Conservation (phyloP, 2,797 vertebrate species). For the Myripristis murdjan region DNA sequence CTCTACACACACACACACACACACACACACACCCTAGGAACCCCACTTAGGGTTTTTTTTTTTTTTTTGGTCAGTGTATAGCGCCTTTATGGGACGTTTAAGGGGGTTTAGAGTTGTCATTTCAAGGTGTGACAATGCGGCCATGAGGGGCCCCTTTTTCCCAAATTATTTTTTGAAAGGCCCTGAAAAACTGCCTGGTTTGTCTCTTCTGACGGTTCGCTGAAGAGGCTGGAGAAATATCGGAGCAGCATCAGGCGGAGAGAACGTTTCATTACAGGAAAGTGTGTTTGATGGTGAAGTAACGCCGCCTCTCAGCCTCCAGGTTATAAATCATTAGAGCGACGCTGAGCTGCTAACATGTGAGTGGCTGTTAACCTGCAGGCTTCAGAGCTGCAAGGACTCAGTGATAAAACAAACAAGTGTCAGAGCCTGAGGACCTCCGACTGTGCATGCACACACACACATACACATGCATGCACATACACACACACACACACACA, state of each 20-base stretch:
- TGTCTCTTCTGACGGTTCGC: too few relatives aligned
- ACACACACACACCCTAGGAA: too few relatives aligned
- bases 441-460: conserved; percentile 16
- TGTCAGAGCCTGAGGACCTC: conserved; percentile 34
- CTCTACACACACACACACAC: too few relatives aligned
- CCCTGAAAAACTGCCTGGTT: too few relatives aligned
- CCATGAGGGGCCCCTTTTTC: too few relatives aligned
- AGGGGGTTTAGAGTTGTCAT: too few relatives aligned
- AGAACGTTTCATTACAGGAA: conserved; percentile 28
- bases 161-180: too few relatives aligned
- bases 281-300: conserved; percentile 19
- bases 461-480: conserved; percentile 4
- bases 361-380: conserved; percentile 42
- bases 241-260: conserved; percentile 18
- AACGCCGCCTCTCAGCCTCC: neutral
- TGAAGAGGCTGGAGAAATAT: conserved; percentile 22
- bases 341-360: conserved; percentile 33
- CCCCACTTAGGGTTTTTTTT: too few relatives aligned
- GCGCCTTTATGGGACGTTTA: too few relatives aligned
- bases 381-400: conserved; percentile 31
- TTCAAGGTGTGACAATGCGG: too few relatives aligned
- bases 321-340: conserved; percentile 51
- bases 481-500: conserved; percentile 17
- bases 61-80: too few relatives aligned
- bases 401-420: conserved; percentile 65